Evolutionary conservation across 2,113 vertebrate genomes (phyloP).

Genomic region (Cichladusa arquata): DNA sequence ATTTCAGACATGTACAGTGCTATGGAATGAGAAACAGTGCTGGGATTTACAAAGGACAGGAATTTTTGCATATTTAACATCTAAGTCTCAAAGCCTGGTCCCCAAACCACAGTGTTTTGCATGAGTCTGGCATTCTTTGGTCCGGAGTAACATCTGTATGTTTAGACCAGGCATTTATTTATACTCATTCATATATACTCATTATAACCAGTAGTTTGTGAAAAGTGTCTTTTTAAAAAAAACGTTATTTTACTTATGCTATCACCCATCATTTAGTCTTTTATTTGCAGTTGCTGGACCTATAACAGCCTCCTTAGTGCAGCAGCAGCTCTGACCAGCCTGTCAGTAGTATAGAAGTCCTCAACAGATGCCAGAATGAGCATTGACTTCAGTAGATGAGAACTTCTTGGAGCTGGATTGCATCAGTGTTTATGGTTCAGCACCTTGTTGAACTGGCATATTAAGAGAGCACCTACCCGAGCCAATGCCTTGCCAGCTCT

Average conservation of each 20-base stretch:
- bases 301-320: not conserved
- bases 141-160: not conserved
- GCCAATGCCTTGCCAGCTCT: not conserved
- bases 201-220: not conserved
- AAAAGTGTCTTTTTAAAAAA: not conserved
- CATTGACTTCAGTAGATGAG: not conserved
- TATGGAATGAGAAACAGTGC: not conserved
- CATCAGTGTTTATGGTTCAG: not conserved
- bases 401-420: not conserved
- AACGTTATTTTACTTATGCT: not conserved
- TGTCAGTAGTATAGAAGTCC: not conserved
- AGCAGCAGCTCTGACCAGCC: not conserved
- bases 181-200: too few species aligned
- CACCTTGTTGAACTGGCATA: not conserved
- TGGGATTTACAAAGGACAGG: not conserved
- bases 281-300: not conserved
- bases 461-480: not conserved
- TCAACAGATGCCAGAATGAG: not conserved
- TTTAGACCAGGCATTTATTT: not conserved
- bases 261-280: not conserved
- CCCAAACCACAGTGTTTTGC: not conserved
- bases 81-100: not conserved
- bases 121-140: not conserved
- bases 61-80: not conserved
- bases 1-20: not conserved